Evolutionary conservation across 2,113 vertebrate species (phyloP).

Genomic region (Nematolebias whitei): DNA sequence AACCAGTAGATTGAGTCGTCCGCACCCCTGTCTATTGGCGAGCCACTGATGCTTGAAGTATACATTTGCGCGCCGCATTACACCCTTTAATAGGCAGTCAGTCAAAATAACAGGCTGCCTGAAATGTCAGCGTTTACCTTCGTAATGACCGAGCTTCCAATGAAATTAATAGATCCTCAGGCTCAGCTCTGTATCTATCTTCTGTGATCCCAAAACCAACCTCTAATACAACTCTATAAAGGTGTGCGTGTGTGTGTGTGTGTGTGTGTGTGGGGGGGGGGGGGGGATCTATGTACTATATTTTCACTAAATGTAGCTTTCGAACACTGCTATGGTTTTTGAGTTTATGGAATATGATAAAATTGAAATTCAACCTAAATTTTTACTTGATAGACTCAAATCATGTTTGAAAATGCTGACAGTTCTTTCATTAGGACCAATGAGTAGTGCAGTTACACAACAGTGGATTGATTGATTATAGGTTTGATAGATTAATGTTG

Average conservation of each 20-base stretch:
- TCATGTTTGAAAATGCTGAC: too few species aligned
- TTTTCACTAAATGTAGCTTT: background rate
- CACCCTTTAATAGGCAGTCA: conserved; percentile 76
- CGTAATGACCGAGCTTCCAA: conserved; percentile 65
- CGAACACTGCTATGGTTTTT: too few species aligned
- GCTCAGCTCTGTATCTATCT: conserved; percentile 51
- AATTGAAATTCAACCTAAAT: too few species aligned
- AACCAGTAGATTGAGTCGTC: conserved; percentile 61
- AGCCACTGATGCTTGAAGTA: conserved; percentile 73
- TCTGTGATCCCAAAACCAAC: conserved; percentile 43
- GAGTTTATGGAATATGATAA: too few species aligned
- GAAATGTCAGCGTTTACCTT: conserved; percentile 77
- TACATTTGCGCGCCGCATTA: conserved; percentile 77
- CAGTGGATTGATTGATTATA: too few species aligned
- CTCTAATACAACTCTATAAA: background rate
- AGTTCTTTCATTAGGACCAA: too few species aligned
- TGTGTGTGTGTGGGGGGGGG: background rate
- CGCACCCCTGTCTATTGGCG: conserved; percentile 62
- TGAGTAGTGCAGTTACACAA: too few species aligned
- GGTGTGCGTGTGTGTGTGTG: background rate
- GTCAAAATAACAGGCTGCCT: conserved; percentile 75
- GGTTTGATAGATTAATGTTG: too few species aligned
- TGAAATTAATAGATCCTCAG: conserved; percentile 67
- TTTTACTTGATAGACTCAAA: too few species aligned
- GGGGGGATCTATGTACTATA: too few species aligned